Conservation (phyloP, 2,113 vertebrate species). For the Illadopsis cleaveri region DNA sequence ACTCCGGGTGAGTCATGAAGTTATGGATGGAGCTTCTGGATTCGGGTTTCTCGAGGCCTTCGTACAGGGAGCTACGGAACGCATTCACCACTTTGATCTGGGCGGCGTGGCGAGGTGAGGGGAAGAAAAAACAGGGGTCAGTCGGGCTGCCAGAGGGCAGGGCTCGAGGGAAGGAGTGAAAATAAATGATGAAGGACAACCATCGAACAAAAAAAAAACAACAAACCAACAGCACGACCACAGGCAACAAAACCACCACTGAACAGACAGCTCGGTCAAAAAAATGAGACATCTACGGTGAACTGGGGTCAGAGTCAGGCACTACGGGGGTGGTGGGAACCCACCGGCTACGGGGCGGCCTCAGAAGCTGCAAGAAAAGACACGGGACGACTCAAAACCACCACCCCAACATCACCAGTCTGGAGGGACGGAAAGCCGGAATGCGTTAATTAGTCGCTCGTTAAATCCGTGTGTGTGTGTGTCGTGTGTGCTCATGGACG, state of each 20-base stretch:
- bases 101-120: neutral
- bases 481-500: neutral
- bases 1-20: conserved; percentile 97
- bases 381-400: neutral
- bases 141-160: neutral
- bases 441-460: conserved; percentile 48
- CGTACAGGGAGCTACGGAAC: conserved; percentile 93
- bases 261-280: conserved; percentile 42
- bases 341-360: conserved; percentile 29
- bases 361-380: conserved; percentile 68
- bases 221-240: neutral
- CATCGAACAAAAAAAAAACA: neutral
- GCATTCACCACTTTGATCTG: conserved; percentile 99
- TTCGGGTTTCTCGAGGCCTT: conserved; percentile 87
- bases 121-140: neutral
- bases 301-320: conserved; percentile 56
- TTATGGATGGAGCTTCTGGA: conserved; percentile 94
- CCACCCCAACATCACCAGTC: neutral
- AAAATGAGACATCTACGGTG: conserved; percentile 13
- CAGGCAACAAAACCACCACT: conserved; percentile 31
- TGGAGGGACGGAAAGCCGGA: conserved; percentile 34
- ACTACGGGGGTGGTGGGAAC: conserved; percentile 32
- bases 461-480: neutral
- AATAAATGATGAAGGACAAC: neutral
- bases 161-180: conserved; percentile 17